These are phyloP conservation scores for Bembecia ichneumoniformis DNA, from an alignment of 2,888 invertebrate species.

Conservation along the genomic window DNA sequence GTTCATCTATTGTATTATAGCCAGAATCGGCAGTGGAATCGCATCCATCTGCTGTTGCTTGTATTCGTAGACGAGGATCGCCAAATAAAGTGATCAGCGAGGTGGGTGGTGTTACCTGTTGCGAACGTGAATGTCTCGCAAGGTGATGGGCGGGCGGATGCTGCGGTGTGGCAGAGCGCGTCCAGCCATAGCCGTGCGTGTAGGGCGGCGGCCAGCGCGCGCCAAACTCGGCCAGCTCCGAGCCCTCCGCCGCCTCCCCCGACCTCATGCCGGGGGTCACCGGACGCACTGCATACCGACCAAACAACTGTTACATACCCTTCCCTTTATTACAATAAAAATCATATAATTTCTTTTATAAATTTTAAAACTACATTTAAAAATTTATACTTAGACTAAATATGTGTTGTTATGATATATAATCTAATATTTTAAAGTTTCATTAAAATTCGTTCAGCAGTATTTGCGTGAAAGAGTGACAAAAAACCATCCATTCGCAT, in stretches of 20 bases:
- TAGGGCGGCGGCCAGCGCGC: constrained; percentile 73
- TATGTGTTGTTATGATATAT: too few relatives aligned
- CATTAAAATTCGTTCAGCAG: too few relatives aligned
- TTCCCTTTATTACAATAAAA: too few relatives aligned
- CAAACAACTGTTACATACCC: too few relatives aligned
- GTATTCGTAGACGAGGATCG: not conserved
- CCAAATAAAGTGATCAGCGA: not conserved
- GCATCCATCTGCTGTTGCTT: not conserved
- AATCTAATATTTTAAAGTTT: too few relatives aligned
- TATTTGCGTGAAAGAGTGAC: too few relatives aligned
- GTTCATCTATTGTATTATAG: too few relatives aligned
- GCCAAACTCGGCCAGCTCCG: constrained; percentile 68
- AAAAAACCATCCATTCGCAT: too few relatives aligned
- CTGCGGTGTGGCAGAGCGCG: constrained; percentile 68
- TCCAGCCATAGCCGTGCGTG: constrained; percentile 70
- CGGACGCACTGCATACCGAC: constrained; percentile 33
- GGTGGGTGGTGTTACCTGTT: constrained; percentile 37
- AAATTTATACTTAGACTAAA: too few relatives aligned
- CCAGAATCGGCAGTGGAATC: not conserved
- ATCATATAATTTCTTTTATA: too few relatives aligned
- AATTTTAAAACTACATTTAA: not conserved
- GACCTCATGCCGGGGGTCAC: constrained; percentile 73
- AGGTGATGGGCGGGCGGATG: constrained; percentile 67
- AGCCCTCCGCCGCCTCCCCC: constrained; percentile 71
- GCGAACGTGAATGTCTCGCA: constrained; percentile 65